phyloP scores from a whole-genome alignment of 1,140 invertebrate species.

The Artemia franciscana region DNA sequence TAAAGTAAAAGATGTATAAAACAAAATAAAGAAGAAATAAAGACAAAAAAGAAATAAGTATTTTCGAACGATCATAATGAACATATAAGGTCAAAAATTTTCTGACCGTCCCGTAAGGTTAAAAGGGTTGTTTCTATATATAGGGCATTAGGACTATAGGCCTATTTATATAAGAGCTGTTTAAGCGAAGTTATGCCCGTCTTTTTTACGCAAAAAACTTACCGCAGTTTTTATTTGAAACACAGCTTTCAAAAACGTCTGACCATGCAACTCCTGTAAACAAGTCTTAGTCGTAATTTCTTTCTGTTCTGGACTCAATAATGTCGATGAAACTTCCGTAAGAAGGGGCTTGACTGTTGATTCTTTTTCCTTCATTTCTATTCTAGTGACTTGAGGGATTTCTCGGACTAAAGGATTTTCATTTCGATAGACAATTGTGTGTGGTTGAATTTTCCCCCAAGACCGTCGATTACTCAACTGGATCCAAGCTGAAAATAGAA shows the following conservation, averaged over 20 bases:
- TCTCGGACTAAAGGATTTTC: neutral
- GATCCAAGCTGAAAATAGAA: neutral
- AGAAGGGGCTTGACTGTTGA: neutral
- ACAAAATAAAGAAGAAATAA: too few relatives aligned
- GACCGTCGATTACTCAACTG: neutral
- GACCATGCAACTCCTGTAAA: neutral
- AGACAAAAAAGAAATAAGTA: too few relatives aligned
- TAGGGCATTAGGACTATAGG: too few relatives aligned
- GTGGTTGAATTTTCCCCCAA: neutral
- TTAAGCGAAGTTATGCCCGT: too few relatives aligned
- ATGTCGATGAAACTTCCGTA: neutral
- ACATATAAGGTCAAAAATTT: too few relatives aligned
- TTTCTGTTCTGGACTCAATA: neutral
- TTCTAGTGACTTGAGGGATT: neutral
- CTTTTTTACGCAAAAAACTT: too few relatives aligned
- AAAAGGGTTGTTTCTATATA: too few relatives aligned
- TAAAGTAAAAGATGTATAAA: too few relatives aligned
- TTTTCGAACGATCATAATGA: too few relatives aligned
- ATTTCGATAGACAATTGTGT: neutral
- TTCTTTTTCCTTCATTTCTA: neutral
- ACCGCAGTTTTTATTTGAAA: neutral
- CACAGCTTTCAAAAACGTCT: neutral
- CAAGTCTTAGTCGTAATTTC: neutral
- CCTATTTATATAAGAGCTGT: too few relatives aligned
- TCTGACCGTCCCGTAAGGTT: too few relatives aligned